Evolutionary conservation across 2,113 vertebrate species (phyloP), one percentile per base, ranked within the genome.

Genomic region (Grus americana): DNA sequence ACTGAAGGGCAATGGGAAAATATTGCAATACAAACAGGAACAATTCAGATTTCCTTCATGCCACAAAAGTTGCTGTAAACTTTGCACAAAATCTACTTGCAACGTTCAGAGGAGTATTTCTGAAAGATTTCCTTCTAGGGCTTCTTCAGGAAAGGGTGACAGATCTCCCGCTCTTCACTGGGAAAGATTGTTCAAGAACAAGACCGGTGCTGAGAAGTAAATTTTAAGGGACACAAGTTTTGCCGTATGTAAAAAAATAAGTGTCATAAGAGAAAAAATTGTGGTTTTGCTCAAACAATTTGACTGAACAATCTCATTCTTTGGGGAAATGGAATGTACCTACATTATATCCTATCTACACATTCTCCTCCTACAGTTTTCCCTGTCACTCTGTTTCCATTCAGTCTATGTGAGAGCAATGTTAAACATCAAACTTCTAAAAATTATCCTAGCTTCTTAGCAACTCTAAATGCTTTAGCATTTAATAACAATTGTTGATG

Each of bases 361-460:
- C 91, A 76, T 89, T 86, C 78, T 93, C 91, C 85, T 57, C 80
- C 90, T 88, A 38, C 87, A 62, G 74, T 23, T 94, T 87, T 73
- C 49, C 63, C 71, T 86, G 86, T 82, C 88, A 63, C 58, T 88
- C 55, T 78, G 2, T 32, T 80, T 59, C 82, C 88, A 50, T 61
- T 83, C 46, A 72, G 82, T 65, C 72, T 86, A 1, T 30, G 38
- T 8, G 66, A 91, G 73, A 96, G 63, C 70, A n/a, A 8, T 14
- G 54, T 46, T 65, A 62, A 91, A 58, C 74, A 76, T 36, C 59
- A 73, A 95, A 94, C 71, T 95, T 82, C 62, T 36, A 66, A 66
- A 82, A 93, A 72, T 2, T 21, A 79, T 36, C 73, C 11, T 22
- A 65, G 73, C 90, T 54, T 65, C 89, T 65, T 19, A 94, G 70